Evolutionary conservation across 2,797 vertebrate species (phyloP), one percentile per base, ranked within the genome.

Genomic region (Lycodopsis pacificus): DNA sequence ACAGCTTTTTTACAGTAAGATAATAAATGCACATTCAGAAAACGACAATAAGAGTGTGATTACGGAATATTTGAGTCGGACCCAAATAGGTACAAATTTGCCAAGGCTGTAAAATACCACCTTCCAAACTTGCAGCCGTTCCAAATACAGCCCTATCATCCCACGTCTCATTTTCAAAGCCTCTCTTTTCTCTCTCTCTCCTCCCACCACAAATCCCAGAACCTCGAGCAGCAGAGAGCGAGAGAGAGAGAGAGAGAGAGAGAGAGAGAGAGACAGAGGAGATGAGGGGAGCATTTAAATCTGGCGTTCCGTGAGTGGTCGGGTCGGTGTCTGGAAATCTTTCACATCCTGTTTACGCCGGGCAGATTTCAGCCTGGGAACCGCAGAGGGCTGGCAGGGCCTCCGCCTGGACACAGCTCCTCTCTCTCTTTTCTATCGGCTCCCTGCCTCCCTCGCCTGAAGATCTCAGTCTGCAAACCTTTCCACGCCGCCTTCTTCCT

Each of bases 281-380:
- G 90, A 92, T 82, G 89, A 93, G 90, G 86, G 84, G 82, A 93
- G 92, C 82, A 59, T 95, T 95, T 95, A 96, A 95, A 95, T 95
- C 89, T 93, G 92, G 94, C 89, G 86, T 95, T 95, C 85, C 78
- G 86, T 94, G 94, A 95, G 94, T 93, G 95, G 93, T 95, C 91
- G 90, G 92, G 89, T 94, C 86, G 91, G 92, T 94, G 92, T 95
- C 93, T 96, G 94, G 94, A 95, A 95, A 95, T 93, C 91, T 93
- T 94, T 95, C 92, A 94, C 95, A 96, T 96, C 95, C 95, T 96
- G 95, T 96, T 96, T 96, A 96, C 94, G 91, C 88, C 94, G 78
- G 89, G 88, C 93, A 91, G 89, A 93, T 94, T 95, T 94, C 88
- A 91, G 93, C 89, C 88, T 68, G 81, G 82, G 86, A 71, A 95